phyloP scores from a whole-genome alignment of 2,888 invertebrate species.

The Notocelia uddmanniana region DNA sequence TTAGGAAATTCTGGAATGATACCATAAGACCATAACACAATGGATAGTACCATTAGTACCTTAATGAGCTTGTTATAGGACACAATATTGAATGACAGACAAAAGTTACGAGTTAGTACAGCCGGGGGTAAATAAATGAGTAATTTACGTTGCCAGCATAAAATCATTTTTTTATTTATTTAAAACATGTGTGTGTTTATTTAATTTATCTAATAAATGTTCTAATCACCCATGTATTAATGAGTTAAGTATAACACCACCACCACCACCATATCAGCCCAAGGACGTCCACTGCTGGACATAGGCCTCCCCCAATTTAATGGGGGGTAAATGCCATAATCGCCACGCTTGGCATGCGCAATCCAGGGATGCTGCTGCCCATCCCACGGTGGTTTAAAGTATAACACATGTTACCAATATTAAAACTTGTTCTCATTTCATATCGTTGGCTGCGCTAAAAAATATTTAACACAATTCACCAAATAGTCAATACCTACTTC shows the following conservation, averaged over 20 bases:
- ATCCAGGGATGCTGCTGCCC: too few species aligned
- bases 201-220: too few species aligned
- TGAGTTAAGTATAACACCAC: neutral
- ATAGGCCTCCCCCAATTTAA: too few species aligned
- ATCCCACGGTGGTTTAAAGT: too few species aligned
- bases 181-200: too few species aligned
- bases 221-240: neutral
- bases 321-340: too few species aligned
- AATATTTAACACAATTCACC: neutral
- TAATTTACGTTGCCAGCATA: neutral
- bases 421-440: neutral
- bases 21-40: too few species aligned
- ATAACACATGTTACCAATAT: neutral
- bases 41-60: neutral
- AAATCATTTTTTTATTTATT: too few species aligned
- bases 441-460: neutral
- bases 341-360: too few species aligned
- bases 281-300: too few species aligned
- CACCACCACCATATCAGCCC: too few species aligned
- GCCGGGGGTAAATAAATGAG: conserved; percentile 19
- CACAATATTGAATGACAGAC: conserved; percentile 3
- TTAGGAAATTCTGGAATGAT: conserved; percentile 10
- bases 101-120: conserved; percentile 17
- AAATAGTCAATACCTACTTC: neutral
- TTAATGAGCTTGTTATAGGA: neutral